Evolutionary conservation across 2,113 vertebrate genomes (phyloP).

Genomic region (Axis porcinus): DNA sequence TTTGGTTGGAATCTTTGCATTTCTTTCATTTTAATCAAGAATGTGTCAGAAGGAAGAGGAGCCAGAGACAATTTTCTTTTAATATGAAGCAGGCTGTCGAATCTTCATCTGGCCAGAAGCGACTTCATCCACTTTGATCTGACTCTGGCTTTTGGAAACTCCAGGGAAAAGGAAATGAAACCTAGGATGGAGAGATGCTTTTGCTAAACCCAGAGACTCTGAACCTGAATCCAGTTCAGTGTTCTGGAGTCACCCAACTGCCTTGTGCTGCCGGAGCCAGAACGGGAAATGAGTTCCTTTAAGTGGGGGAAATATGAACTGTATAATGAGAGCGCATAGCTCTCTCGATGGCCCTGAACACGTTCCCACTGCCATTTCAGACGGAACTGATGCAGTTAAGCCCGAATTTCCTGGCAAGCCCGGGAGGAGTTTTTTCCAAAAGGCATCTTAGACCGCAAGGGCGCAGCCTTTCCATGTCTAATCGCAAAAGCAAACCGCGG

Average conservation of each 20-base stretch:
- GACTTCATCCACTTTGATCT: neutral
- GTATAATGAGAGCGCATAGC: neutral
- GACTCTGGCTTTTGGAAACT: neutral
- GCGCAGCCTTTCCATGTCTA: conserved; percentile 80
- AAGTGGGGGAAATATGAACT: neutral
- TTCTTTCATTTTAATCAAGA: neutral
- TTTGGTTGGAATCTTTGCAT: neutral
- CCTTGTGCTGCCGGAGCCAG: neutral
- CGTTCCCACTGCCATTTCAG: conserved; percentile 66
- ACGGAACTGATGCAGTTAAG: conserved; percentile 69
- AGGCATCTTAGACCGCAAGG: conserved; percentile 74
- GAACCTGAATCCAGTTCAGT: neutral
- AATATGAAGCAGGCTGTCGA: neutral
- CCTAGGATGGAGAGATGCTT: neutral
- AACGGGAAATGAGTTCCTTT: neutral
- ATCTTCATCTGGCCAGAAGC: neutral
- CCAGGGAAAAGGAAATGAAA: neutral
- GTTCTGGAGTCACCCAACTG: neutral
- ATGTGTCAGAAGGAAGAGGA: neutral
- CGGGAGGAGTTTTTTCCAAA: conserved; percentile 73
- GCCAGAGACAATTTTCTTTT: neutral
- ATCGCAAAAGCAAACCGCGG: conserved; percentile 74
- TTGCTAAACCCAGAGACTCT: neutral
- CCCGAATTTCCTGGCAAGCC: conserved; percentile 81
- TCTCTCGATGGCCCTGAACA: conserved; percentile 6